Evolutionary conservation across 2,797 vertebrate species (phyloP), one percentile per base, ranked within the genome.

Genomic region (Sebastes trivittatus): DNA sequence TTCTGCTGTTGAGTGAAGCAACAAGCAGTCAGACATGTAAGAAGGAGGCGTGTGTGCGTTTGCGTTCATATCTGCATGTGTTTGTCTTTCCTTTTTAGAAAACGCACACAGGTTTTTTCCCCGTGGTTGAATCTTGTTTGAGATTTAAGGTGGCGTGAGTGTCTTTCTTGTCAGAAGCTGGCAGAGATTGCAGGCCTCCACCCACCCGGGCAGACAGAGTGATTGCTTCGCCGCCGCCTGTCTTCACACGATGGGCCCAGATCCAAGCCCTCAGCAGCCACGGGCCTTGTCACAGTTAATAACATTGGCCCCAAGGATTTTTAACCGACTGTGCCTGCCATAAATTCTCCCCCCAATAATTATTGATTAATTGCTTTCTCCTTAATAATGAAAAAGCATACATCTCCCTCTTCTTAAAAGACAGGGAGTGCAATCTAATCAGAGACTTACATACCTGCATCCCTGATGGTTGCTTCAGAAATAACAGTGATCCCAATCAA

Each of bases 361-460:
- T 96, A 96, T 95, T 93, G 95, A 96, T 95, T 93, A 90, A 94
- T 92, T 77, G 89, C 92, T 93, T 93, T 92, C 90, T 94, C 82
- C 77, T 82, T 90, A 92, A 95, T 94, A 94, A 95, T 88, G 87
- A 88, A 94, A 89, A 95, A 88, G 84, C 90, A 95, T 92, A 93
- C 90, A 86, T 92, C 92, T 94, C 84, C 58, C 20, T 72, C 72
- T 87, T 83, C 89, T 90, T 76, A 92, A 93, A 93, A 90, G 90
- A 93, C 87, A 89, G 81, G 82, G 65, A 84, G 85, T 85, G 87
- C 94, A 93, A 96, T 96, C 90, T 94, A 95, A 93, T 93, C 92
- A 89, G 87, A 88, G 86, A 85, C 92, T 88, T 94, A 87, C 93
- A 63, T 23, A 23, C 77, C 82, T 84, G 74, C 77, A 84, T 88